Evolutionary conservation across 2,797 vertebrate genomes (phyloP), one percentile per base, ranked within the genome.

Genomic region (Pseudotriccus pelzelni): DNA sequence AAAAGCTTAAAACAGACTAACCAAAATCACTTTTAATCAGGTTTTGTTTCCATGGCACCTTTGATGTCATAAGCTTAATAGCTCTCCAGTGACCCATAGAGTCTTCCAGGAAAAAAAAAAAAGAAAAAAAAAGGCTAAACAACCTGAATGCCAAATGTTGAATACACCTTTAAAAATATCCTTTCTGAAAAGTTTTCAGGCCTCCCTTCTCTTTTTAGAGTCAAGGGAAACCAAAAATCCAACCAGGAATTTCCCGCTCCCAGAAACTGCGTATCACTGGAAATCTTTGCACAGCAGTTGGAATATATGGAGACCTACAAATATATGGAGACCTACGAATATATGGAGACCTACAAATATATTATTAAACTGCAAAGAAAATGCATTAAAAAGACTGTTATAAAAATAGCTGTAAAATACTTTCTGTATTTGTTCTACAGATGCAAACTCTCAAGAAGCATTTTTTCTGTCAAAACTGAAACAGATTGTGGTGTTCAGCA

Each of bases 31-130:
- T 96, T 59, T 96, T 96, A 96, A 96, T 96, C 95, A 95, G 91
- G 89, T 96, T 96, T 96, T 94, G 95, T 96, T 96, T 96, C 95
- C 95, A 96, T 97, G 89, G 93, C 77, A 91, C 85, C 83, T 96
- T 94, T 93, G 96, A 96, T 97, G 94, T 96, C 87, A 93, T 94
- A 91, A 87, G 80, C 94, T 86, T 94, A 96, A 95, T 74, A 90
- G 85, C 76, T 93, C 89, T 93, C 92, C 24, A 34, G 91, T 76
- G 94, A 94, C 88, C 92, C 77, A 91, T 91, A 84, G 68, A 74
- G 78, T 64, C 91, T 95, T 91, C 87, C 80, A 94, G 85, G 92
- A 39, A 68, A 78, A 87, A 79, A 81, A 82, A 87, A 66, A 78
- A 87, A 79, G 78, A 82, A 87, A 66, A 78, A 64, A 72, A 80